Base-by-base conservation (phyloP, 2,888 invertebrate species). In the Lepidochrysops patricia region DNA sequence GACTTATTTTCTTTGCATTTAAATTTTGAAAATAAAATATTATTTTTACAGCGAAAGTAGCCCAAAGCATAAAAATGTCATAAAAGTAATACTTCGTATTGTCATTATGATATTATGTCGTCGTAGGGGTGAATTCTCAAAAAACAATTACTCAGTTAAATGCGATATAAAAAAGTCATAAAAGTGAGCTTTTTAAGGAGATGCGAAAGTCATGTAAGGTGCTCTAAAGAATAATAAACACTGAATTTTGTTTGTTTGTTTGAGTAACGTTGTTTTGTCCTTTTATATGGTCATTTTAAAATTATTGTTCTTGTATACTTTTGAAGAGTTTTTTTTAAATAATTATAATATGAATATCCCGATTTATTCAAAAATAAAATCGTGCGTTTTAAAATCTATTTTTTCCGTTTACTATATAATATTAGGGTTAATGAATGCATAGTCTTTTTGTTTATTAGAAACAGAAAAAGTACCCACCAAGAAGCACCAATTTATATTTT, bases 131-230 rank as follows among this genome's bases (percentile, higher is more conserved):
- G 54, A 32, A 54, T 32, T 19, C 19, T 29, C 13, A 32, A 54
- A 43, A 54, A 54, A 54, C 54, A 54, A 54, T 54, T 54, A 54
- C 54, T 19, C 54, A 9, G 29, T 54, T 54, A 54, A 32, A 43
- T 19, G 54, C 29, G 19, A 32, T 26, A 54, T 54, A 54, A 54
- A 63, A 66, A 67, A 67, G 54, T 57, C 63, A 57, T 49, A 57
- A 60, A 61, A 63, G 61, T 54, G 12, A 54, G 60, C 62, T 63
- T 63, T 62, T 61, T 63, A 67, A 68, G 66, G 64, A 69, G 70
- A 74, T 72, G 72, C 70, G 70, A 72, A 74, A 73, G 72, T 72
- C 72, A 66, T 70, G 67, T 67, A 63, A 66, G 65, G 60, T 56
- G 61, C 63, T 67, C 64, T 63, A 62, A 61, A 66, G 65, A 70